Base-by-base conservation (phyloP, 2,888 invertebrate genomes). In the Phaonia tiefii region DNA sequence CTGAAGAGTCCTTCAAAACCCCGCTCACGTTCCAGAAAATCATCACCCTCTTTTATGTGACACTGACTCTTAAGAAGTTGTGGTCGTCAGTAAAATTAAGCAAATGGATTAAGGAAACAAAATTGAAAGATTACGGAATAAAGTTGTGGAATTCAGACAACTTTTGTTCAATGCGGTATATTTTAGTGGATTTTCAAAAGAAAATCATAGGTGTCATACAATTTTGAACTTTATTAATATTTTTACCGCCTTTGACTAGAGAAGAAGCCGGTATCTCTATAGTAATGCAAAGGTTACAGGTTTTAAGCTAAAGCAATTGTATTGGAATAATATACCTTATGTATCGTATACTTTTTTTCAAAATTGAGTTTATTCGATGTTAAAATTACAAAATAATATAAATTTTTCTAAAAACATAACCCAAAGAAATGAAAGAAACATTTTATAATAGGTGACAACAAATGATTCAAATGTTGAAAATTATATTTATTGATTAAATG, bases 41-140 rank as follows among this genome's bases (percentile, higher is more conserved):
- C 89, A 31, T 89, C 89, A 72, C 90, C 90, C 11, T 89, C 89
- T 75, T 87, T 87, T 79, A 88, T 89, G 85, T 89, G 89, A 89
- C 88, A 85, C 84, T 85, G 86, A 85, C 85, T 80, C 51, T 60
- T 71, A 46, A 75, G 39, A 15, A 15, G 1, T 39, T 17, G 37
- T 17, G 60, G 60, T n/a, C n/a, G n/a, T 17, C 10, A 60, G 11
- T 60, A 60, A 60, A 60, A 37, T 37, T 60, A 60, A 42, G 22
- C 42, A 22, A 42, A 39, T 22, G 60, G 51, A 1, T 25, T 46
- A 49, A 15, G 10, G 56, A 49, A 63, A 74, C 13, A n/a, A n/a
- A n/a, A n/a, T n/a, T n/a, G n/a, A n/a, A n/a, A n/a, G n/a, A n/a
- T n/a, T n/a, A n/a, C n/a, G n/a, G n/a, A n/a, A n/a, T n/a, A n/a